These are phyloP conservation scores for Epizoanthus scotinus DNA, from an alignment of 92 coral and sea anemone species.

Conservation along the genomic window DNA sequence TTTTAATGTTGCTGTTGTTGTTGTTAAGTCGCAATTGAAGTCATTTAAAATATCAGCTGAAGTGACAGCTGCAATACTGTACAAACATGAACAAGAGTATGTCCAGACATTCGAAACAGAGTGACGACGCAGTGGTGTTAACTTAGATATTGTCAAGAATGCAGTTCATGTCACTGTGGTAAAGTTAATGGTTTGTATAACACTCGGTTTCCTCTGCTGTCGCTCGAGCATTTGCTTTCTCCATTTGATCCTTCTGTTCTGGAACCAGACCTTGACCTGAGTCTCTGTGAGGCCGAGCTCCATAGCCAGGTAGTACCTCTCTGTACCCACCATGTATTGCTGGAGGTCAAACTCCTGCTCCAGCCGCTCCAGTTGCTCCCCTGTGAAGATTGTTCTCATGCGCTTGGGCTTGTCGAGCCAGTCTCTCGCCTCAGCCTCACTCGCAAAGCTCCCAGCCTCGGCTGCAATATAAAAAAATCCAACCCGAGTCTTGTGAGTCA, in stretches of 20 bases:
- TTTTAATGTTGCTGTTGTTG: background rate
- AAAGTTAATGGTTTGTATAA: background rate
- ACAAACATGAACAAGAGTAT: too few species aligned
- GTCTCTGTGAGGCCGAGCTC: conserved; percentile 86
- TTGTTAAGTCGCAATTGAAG: background rate
- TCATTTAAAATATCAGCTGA: too few species aligned
- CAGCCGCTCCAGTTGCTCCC: conserved; percentile 63
- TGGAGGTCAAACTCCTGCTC: conserved; percentile 59
- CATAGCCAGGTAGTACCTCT: conserved; percentile 65
- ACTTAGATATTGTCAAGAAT: background rate
- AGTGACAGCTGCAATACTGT: too few species aligned
- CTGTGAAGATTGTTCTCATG: conserved; percentile 68
- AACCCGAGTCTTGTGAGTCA: background rate
- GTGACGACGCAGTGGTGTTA: too few species aligned
- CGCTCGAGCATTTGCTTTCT: conserved; percentile 72
- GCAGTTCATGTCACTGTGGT: background rate
- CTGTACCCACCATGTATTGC: conserved; percentile 68
- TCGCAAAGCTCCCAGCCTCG: conserved; percentile 12
- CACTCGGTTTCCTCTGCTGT: conserved; percentile 52
- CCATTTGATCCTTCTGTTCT: conserved; percentile 87
- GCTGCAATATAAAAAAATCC: background rate
- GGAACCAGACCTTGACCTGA: conserved; percentile 90
- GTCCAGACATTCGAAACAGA: too few species aligned
- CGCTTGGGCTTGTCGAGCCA: conserved; percentile 67
- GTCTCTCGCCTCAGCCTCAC: conserved; percentile 46